Base-by-base conservation (phyloP, 2,113 vertebrate genomes). In the Raja brachyura region DNA sequence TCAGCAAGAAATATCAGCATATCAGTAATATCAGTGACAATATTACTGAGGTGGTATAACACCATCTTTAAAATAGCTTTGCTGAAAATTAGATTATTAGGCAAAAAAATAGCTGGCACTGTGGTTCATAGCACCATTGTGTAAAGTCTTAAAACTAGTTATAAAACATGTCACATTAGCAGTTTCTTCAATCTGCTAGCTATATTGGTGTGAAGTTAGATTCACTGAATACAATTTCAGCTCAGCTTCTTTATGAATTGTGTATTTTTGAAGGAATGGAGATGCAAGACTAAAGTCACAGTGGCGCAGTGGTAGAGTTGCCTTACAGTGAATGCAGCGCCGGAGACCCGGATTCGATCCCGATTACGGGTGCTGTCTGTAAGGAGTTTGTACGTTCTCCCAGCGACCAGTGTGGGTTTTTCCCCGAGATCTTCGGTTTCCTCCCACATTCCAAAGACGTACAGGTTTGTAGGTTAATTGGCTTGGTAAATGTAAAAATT, bases 111-210 rank as follows among this genome's bases (percentile, higher is more conserved):
- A n/a, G 22, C 10, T 85, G 8, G 22, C 81, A 59, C 48, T 59
- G 81, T 85, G 56, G 81, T 61, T 59, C 22, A 85, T 59, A 59
- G 56, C 48, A 85, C 4, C 81, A 59, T 59, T 59, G 22, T 59
- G 56, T 85, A 48, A 85, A 9, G 48, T 85, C 54, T 59, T 10
- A 85, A 83, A 85, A 85, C 54, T 56, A 54, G 54, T 18, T 61
- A 61, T 61, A 54, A 85, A 59, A 85, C 56, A 85, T 61, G 25
- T 11, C 81, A 85, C 54, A 59, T 85, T 85, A 59, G 10, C 25
- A 85, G 28, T 85, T 28, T 28, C 81, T 85, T 85, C 81, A 59
- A 85, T 85, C 81, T 85, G 81, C 54, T 85, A 25, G 54, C 54
- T 85, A 25, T 85, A 85, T 20, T 85, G 54, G 22, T 85, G 81